Evolutionary conservation across 2,888 invertebrate species (phyloP).

Genomic region (Ramazzottius varieornatus): DNA sequence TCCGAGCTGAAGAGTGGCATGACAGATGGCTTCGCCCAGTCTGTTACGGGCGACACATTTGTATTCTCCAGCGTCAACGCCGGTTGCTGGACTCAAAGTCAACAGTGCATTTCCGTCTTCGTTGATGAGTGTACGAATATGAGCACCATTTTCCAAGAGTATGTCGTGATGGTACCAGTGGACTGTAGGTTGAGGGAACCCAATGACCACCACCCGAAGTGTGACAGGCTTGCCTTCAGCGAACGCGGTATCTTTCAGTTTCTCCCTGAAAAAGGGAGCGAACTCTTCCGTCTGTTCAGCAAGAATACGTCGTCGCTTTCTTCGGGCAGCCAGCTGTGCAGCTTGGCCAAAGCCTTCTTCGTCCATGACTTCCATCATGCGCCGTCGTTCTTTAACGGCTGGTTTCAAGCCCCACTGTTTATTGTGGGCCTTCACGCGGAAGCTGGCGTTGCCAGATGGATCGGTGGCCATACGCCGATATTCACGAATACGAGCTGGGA

Average conservation of each 20-base stretch:
- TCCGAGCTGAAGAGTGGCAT: slow-evolving; percentile 25
- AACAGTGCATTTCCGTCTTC: slow-evolving; percentile 44
- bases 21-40: slow-evolving; percentile 27
- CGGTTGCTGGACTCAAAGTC: slow-evolving; percentile 44
- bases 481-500: slow-evolving; percentile 48
- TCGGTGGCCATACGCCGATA: slow-evolving; percentile 40
- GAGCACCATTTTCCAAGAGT: neutral
- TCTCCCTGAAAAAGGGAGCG: slow-evolving; percentile 67
- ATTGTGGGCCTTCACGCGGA: neutral
- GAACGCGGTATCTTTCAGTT: slow-evolving; percentile 56
- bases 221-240: slow-evolving; percentile 47
- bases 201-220: slow-evolving; percentile 54
- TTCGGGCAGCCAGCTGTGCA: neutral
- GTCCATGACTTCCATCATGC: slow-evolving; percentile 4
- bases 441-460: neutral
- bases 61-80: slow-evolving; percentile 68
- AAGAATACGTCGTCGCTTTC: neutral
- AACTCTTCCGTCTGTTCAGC: slow-evolving; percentile 6
- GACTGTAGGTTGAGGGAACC: slow-evolving; percentile 55
- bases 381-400: slow-evolving; percentile 6
- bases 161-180: slow-evolving; percentile 38
- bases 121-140: neutral
- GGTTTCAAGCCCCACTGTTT: slow-evolving; percentile 4
- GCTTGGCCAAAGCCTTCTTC: neutral
- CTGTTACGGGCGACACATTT: slow-evolving; percentile 77